Evolutionary conservation across 2,888 invertebrate genomes (phyloP), one percentile per base, ranked within the genome.

Genomic region (Cephus runcator): DNA sequence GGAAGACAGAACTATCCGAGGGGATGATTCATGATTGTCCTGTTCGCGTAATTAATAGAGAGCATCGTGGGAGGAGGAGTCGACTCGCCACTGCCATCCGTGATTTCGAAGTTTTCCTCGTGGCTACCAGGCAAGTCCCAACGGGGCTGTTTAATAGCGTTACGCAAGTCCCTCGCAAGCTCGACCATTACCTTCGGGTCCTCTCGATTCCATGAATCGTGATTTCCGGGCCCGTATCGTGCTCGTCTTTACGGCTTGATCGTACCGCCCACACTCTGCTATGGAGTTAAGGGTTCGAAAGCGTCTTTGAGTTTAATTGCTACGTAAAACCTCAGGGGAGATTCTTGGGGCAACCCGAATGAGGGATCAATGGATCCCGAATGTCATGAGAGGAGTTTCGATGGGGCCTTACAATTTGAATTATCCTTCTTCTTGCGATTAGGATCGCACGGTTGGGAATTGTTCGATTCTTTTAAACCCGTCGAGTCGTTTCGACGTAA

Each of bases 181-280:
- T 71, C 12, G 12, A 33, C 2, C 23, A n/a, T 36, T 69, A 76
- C 69, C 69, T n/a, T n/a, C 31, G 30, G 23, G 34, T 6, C 69
- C n/a, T 56, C 23, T 23, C 68, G 68, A 68, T 68, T 68, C 56
- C 23, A 23, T 30, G 30, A 31, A 56, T 30, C 69, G 69, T 69
- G 34, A 69, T 76, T 76, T 76, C 76, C 76, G 12, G 76, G 69
- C 15, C 76, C 35, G 69, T 76, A 76, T 69, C 76, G 34, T 76
- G 69, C 71, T 69, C 12, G 35, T 71, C 34, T 69, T 33, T 71
- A 71, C 71, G 31, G 75, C 56, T 34, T 31, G 40, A 75, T 34
- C 75, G 69, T 33, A 69, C 75, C n/a, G 23, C 71, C 71, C 31
- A 71, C 71, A 71, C 71, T 71, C 33, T 34, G 31, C 12, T 34